Evolutionary conservation across 2,113 vertebrate species (phyloP), one percentile per base, ranked within the genome.

Genomic region (Numenius arquata): DNA sequence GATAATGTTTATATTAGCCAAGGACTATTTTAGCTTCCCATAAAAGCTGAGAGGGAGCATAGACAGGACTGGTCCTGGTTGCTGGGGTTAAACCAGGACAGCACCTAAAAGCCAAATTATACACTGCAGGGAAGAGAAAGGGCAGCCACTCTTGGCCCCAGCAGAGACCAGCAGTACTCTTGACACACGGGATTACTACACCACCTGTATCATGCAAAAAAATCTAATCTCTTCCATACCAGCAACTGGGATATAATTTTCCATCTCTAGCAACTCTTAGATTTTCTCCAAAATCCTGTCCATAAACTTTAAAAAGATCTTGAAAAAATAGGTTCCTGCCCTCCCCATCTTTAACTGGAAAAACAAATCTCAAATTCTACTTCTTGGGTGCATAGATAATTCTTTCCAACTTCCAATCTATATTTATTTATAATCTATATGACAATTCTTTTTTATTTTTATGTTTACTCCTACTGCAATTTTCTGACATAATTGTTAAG

Each of bases 121-220:
- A 27, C 9, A 61, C 9, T 21, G 14, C 5, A 6, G 11, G 19
- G 8, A 89, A 7, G 29, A 74, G 22, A 70, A 84, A 48, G 26
- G 26, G 29, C 32, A 77, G 34, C 29, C 11, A 2, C 3, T 48
- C 29, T 22, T 47, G 29, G 29, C 6, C 29, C 19, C 16, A 4
- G 6, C 16, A 77, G 68, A 58, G 30, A 74, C 30, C 25, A 81
- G 11, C 50, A 71, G n/a, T 34, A 25, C 7, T 36, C 32, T 8
- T 45, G n/a, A 78, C 70, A 71, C 38, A 38, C 0, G 5, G 38
- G 45, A 78, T 58, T 81, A 53, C 38, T 62, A 13, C 6, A 43
- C 27, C 32, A 56, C 5, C 1, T 7, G 5, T 18, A 14, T n/a
- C 38, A 80, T 0, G 0, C 36, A 36, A 25, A 14, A 12, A 89